Base-by-base conservation (phyloP, 2,113 vertebrate species). In the Solea senegalensis region DNA sequence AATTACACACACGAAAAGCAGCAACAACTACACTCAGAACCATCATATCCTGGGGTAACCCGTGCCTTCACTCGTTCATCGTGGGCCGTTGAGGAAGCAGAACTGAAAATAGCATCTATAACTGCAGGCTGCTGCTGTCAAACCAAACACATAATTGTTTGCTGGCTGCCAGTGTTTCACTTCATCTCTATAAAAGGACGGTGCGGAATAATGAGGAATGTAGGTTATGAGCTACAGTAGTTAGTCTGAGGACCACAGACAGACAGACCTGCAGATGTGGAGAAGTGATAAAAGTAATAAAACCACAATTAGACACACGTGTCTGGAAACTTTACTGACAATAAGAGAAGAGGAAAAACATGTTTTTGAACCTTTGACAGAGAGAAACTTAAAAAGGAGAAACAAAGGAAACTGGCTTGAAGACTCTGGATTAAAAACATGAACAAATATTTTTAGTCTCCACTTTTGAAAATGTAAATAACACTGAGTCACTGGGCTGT, bases 91-190 rank as follows among this genome's bases (percentile, higher is more conserved):
- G 41, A 54, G 57, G 34, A 73, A 50, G 13, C 13, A 53, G 65
- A 54, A 52, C 82, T 80, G 73, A 81, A 82, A 78, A 84, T 83
- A 80, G 54, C 78, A 81, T 74, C 66, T 11, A 12, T 51, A 75
- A 77, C 67, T 75, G 70, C 76, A 75, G 82, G 74, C 76, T 48
- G 70, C 69, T 75, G 69, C 79, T 68, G 69, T 78, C 56, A 75
- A 74, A 65, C 41, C 28, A 56, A 64, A 76, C 48, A 60, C 56
- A 50, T 28, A 60, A 70, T 43, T 72, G 54, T 75, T 78, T 70
- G 28, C 52, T 45, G 27, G 64, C 7, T 9, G 26, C 52, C 58
- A 21, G 5, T 2, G 15, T 46, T 43, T 27, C 39, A 21, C n/a
- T 28, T 21, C 21, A 16, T 15, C 9, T 48, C 15, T 5, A 26